phyloP scores from a whole-genome alignment of 2,888 invertebrate species.

The Thymelicus sylvestris region DNA sequence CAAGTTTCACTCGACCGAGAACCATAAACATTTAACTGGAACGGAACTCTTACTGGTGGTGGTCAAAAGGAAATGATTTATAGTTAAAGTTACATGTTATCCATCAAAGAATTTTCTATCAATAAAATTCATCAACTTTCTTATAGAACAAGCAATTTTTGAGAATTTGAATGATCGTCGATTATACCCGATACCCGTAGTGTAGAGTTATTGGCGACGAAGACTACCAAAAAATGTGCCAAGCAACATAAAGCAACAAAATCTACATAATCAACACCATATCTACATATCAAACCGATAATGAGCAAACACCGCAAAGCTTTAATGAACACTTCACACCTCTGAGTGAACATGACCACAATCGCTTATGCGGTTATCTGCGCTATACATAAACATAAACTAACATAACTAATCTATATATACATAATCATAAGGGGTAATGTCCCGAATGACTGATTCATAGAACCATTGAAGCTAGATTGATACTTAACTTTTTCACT shows the following conservation, averaged over 20 bases:
- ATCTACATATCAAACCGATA: constrained; percentile 3
- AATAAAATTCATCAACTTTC: background rate
- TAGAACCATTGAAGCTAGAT: background rate
- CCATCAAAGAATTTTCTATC: constrained; percentile 8
- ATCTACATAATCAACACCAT: background rate
- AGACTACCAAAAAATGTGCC: no score
- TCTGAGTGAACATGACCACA: constrained; percentile 12
- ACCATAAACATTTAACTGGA: constrained; percentile 15
- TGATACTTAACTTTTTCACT: background rate
- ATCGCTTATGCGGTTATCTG: constrained; percentile 16
- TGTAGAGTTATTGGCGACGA: no score
- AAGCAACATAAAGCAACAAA: background rate
- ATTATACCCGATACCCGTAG: no score
- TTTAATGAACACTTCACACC: constrained; percentile 15
- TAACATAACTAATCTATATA: constrained; percentile 1
- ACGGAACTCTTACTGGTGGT: constrained; percentile 10
- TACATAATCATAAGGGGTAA: constrained; percentile 7
- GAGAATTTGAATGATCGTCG: background rate
- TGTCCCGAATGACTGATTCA: constrained; percentile 9
- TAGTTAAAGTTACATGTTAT: background rate
- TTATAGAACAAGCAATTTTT: background rate
- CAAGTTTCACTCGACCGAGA: constrained; percentile 7
- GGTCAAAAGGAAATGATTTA: constrained; percentile 6
- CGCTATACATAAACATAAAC: constrained; percentile 6
- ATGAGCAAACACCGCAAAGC: background rate